A percentile compares a stretch with the other conserved stretches of the same genome.
These are phyloP conservation scores for Alsophila aescularia DNA, from an alignment of 2,888 invertebrate species.

Conservation along the genomic window DNA sequence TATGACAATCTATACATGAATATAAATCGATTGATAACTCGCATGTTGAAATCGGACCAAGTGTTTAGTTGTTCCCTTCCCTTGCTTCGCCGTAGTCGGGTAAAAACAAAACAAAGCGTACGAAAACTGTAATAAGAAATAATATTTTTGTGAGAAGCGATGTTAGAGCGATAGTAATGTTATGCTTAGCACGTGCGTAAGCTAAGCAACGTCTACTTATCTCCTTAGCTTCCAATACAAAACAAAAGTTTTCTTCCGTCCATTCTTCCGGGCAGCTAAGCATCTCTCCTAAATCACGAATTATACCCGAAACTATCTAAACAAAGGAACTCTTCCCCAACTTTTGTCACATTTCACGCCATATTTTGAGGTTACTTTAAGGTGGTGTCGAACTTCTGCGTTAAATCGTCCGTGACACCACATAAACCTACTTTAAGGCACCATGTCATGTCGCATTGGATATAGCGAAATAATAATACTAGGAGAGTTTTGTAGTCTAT, in stretches of 20 bases:
- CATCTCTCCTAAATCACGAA: conserved; percentile 17
- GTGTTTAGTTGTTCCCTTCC: too few species aligned
- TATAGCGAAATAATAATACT: background rate
- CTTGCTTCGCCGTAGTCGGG: too few species aligned
- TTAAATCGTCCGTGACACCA: conserved; percentile 38
- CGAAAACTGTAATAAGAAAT: too few species aligned
- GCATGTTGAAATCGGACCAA: too few species aligned
- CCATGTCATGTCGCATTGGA: background rate
- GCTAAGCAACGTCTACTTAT: too few species aligned
- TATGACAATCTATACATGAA: too few species aligned
- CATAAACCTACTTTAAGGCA: conserved; percentile 15
- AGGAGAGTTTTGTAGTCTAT: background rate
- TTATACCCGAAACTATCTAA: conserved; percentile 22
- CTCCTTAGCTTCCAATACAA: background rate
- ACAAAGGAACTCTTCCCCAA: conserved; percentile 17
- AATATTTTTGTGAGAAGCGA: too few species aligned
- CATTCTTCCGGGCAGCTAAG: conserved; percentile 10
- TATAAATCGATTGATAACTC: too few species aligned
- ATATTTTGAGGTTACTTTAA: conserved; percentile 39
- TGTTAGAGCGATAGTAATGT: too few species aligned
- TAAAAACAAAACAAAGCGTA: too few species aligned
- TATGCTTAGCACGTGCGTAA: too few species aligned
- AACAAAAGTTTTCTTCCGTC: conserved; percentile 9
- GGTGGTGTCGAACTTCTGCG: conserved; percentile 36
- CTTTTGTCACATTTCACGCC: conserved; percentile 33